Evolutionary conservation across 2,797 vertebrate genomes (phyloP), one percentile per base, ranked within the genome.

Genomic region (Anomalospiza imberbis): DNA sequence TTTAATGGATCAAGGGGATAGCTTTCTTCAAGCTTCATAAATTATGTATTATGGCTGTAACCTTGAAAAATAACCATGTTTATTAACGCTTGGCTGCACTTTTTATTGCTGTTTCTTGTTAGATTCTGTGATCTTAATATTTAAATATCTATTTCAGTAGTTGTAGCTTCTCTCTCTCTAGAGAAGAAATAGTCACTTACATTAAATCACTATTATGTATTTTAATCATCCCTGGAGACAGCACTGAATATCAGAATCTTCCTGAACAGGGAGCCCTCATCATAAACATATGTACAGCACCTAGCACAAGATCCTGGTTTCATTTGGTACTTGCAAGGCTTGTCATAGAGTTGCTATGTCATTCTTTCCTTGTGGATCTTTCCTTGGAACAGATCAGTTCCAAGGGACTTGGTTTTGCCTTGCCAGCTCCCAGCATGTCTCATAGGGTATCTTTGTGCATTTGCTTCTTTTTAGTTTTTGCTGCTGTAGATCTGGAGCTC

Each of bases 1-100:
- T 91, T 92, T 91, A 94, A 96, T 94, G 94, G 89, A 92, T 93
- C 85, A 84, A 89, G 66, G 48, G 62, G 13, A 84, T 83, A 95
- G 94, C 57, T 94, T 95, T 68, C 73, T 95, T 50, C 73, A 94
- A 48, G 88, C 79, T 91, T 97, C 83, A 94, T 96, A 94, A 94
- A 96, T 97, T 90, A 96, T 96, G 79, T 76, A 96, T 90, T 82
- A 44, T 44, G 50, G 21, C 80, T 89, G 71, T 93, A 96, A 94
- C 74, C 92, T 96, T 94, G 94, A 96, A 96, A 95, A 96, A 93
- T 88, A 94, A 84, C 94, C 40, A 63, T 86, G 80, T 95, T 97
- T 95, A 88, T 95, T 94, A 91, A 92, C 4, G 2, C 83, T 88
- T 96, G 77, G 53, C 83, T 91, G 55, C 7, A 12, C 38, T 92